These are phyloP conservation scores for Tipula helvola DNA, from an alignment of 2,888 invertebrate genomes.

Conservation along the genomic window DNA sequence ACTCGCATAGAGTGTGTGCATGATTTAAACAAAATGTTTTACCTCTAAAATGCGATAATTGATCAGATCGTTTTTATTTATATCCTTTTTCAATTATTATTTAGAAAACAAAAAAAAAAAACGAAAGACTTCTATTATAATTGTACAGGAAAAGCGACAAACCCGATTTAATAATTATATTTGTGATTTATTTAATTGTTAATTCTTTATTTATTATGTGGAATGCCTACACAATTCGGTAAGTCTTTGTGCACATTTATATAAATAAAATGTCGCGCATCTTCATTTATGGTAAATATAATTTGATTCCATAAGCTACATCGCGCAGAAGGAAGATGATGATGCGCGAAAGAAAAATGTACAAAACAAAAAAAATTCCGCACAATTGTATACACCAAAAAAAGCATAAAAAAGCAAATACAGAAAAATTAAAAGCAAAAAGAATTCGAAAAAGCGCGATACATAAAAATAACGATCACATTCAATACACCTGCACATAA, in stretches of 20 bases:
- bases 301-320: constrained; percentile 4
- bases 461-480: background rate
- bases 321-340: background rate
- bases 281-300: background rate
- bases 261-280: background rate
- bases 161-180: background rate
- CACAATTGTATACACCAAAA: background rate
- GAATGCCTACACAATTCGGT: background rate
- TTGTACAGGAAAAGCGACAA: background rate
- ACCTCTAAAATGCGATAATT: background rate
- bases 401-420: background rate
- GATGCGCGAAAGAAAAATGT: background rate
- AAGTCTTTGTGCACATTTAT: background rate
- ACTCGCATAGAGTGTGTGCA: background rate
- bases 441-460: background rate
- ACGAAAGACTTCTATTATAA: background rate
- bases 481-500: constrained; percentile 4
- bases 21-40: background rate
- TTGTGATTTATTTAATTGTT: background rate
- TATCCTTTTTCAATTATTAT: background rate
- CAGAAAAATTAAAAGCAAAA: background rate
- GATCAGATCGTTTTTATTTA: background rate
- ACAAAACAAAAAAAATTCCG: background rate
- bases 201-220: background rate
- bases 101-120: background rate